Conservation (phyloP, 2,113 vertebrate genomes). For the Rana temporaria region DNA sequence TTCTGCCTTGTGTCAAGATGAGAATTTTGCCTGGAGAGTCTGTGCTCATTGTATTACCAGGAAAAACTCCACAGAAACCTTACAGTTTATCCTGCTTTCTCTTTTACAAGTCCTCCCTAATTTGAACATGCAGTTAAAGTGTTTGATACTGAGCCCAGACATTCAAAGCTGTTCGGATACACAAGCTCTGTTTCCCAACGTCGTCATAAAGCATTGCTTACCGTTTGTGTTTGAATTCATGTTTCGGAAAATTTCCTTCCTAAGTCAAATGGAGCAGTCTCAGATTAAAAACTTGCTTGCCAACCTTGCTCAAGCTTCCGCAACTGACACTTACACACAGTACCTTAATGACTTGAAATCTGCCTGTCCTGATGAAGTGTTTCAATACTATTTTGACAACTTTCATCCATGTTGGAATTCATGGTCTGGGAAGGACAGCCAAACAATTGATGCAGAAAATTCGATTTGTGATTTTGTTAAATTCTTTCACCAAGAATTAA, state of each 20-base stretch:
- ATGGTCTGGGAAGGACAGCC: conserved; percentile 58
- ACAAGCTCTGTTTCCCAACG: conserved; percentile 61
- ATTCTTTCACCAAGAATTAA: conserved; percentile 16
- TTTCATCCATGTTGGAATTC: conserved; percentile 66
- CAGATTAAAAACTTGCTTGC: conserved; percentile 65
- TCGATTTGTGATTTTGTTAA: conserved; percentile 27
- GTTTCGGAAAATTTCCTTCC: conserved; percentile 65
- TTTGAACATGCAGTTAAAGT: conserved; percentile 64
- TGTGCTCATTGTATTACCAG: conserved; percentile 65
- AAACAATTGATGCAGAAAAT: conserved; percentile 38
- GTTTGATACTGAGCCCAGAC: conserved; percentile 63
- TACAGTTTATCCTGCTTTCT: conserved; percentile 64
- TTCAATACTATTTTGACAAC: conserved; percentile 66
- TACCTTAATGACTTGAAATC: conserved; percentile 60
- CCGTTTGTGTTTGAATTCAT: conserved; percentile 66
- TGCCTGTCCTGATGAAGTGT: conserved; percentile 63
- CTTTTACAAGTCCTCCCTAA: conserved; percentile 62
- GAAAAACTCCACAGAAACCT: conserved; percentile 59
- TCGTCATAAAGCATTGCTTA: conserved; percentile 64
- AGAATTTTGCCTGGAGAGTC: conserved; percentile 61
- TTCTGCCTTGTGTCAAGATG: conserved; percentile 64
- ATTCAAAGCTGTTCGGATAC: conserved; percentile 57
- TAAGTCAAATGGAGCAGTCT: conserved; percentile 61
- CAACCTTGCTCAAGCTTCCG: conserved; percentile 58
- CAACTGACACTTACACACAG: conserved; percentile 58